Evolutionary conservation across 2,797 vertebrate genomes (phyloP).

Genomic region (Botia kubotai): DNA sequence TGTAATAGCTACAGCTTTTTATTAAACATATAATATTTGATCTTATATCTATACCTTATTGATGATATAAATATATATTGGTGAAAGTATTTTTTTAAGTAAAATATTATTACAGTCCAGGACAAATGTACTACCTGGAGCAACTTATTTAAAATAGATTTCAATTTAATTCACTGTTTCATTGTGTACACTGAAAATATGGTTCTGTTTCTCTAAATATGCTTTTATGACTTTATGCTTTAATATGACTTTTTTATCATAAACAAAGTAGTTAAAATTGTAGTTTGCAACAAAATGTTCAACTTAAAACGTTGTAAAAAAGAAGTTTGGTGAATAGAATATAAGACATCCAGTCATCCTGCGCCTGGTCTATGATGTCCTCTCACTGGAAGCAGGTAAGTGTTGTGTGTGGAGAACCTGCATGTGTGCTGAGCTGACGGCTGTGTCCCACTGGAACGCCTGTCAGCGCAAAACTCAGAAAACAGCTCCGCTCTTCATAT

Average conservation of each 20-base stretch:
- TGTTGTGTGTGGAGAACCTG: background rate
- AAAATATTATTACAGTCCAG: too few species aligned
- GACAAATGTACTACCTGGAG: too few species aligned
- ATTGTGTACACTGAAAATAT: too few species aligned
- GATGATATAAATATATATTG: too few species aligned
- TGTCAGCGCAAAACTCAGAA: constrained; percentile 80
- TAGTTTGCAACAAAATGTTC: too few species aligned
- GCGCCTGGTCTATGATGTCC: background rate
- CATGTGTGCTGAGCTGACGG: background rate
- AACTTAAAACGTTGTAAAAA: background rate
- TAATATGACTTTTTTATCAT: too few species aligned
- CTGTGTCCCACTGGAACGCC: constrained; percentile 66
- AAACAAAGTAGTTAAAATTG: too few species aligned
- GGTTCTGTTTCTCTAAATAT: too few species aligned
- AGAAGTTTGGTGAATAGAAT: background rate
- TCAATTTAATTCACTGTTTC: too few species aligned
- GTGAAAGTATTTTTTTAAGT: too few species aligned
- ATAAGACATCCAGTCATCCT: background rate
- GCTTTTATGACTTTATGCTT: too few species aligned
- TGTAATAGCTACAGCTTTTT: background rate
- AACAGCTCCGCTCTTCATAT: constrained; percentile 75
- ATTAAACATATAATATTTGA: background rate
- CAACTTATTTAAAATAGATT: too few species aligned
- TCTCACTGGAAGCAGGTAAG: background rate
- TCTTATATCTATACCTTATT: background rate